A percentile compares a stretch with the other conserved stretches of the same genome.
Evolutionary conservation across 1,140 invertebrate species (phyloP).

Genomic region (Ptiloglossa arizonensis): DNA sequence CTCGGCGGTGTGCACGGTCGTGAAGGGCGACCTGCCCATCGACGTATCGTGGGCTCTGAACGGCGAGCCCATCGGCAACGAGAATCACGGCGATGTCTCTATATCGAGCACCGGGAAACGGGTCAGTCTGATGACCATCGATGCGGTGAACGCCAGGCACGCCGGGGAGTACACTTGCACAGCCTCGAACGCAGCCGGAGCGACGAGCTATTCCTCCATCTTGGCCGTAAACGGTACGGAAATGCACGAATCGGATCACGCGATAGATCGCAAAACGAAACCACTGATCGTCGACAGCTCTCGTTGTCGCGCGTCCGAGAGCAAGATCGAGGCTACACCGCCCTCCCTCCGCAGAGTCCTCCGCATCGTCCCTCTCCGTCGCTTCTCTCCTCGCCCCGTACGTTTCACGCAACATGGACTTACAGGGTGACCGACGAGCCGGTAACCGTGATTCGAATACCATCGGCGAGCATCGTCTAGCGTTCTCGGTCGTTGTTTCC

Average conservation of each 20-base stretch:
- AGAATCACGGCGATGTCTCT: slow-evolving; percentile 62
- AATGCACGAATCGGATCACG: slow-evolving; percentile 42
- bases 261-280: slow-evolving; percentile 20
- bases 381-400: not conserved
- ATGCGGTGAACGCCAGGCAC: slow-evolving; percentile 88
- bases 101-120: slow-evolving; percentile 82
- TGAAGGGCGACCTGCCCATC: slow-evolving; percentile 87
- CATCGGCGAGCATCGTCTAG: not conserved
- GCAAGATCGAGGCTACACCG: too few species aligned
- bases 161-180: slow-evolving; percentile 91
- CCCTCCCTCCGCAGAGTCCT: not conserved
- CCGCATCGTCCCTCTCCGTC: not conserved
- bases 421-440: slow-evolving; percentile 3
- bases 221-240: slow-evolving; percentile 87
- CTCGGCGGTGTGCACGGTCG: slow-evolving; percentile 85
- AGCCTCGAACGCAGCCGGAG: slow-evolving; percentile 87
- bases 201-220: slow-evolving; percentile 85
- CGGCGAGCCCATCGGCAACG: slow-evolving; percentile 70
- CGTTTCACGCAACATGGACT: not conserved
- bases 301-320: slow-evolving; percentile 43
- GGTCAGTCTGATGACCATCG: slow-evolving; percentile 89
- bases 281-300: slow-evolving; percentile 10
- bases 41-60: slow-evolving; percentile 86
- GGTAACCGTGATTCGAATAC: too few species aligned
- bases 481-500: slow-evolving; percentile 53